A percentile compares a stretch with the other conserved stretches of the same genome.
Conservation (phyloP, 2,797 vertebrate genomes). For the Pelodytes ibericus region DNA sequence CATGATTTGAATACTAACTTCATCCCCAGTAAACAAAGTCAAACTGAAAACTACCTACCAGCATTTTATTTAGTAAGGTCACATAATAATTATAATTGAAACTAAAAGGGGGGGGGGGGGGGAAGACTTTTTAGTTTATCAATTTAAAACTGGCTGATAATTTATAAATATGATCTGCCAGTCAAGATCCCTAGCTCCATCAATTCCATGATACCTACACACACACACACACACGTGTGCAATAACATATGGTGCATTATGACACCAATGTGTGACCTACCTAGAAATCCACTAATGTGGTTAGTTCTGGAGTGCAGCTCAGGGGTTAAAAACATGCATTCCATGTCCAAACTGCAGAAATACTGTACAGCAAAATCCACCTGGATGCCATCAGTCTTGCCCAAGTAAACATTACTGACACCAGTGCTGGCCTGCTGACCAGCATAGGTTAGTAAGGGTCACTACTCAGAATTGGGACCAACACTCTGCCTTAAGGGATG, state of each 20-base stretch:
- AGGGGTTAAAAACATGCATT: constrained; percentile 55
- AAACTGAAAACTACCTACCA: too few species aligned
- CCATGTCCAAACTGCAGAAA: constrained; percentile 53
- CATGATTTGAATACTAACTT: too few species aligned
- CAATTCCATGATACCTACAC: too few species aligned
- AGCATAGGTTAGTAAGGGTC: constrained; percentile 92
- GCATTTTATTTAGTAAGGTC: too few species aligned
- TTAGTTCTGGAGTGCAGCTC: constrained; percentile 40
- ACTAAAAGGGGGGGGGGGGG: too few species aligned
- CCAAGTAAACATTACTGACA: constrained; percentile 96
- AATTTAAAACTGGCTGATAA: too few species aligned
- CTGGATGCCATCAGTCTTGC: constrained; percentile 97
- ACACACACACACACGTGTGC: too few species aligned
- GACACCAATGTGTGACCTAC: not conserved
- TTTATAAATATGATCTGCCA: not conserved
- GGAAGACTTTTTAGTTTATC: too few species aligned
- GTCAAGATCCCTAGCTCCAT: constrained; percentile 16
- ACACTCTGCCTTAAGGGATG: constrained; percentile 83
- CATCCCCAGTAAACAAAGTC: too few species aligned
- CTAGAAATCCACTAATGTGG: constrained; percentile 43
- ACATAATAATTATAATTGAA: too few species aligned
- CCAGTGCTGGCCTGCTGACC: constrained; percentile 89
- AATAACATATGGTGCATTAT: too few species aligned
- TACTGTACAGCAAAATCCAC: constrained; percentile 78
- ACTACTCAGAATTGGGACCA: constrained; percentile 91